These are phyloP conservation scores for Drosophila borborema DNA, from an alignment of 2,888 invertebrate genomes.

Conservation along the genomic window DNA sequence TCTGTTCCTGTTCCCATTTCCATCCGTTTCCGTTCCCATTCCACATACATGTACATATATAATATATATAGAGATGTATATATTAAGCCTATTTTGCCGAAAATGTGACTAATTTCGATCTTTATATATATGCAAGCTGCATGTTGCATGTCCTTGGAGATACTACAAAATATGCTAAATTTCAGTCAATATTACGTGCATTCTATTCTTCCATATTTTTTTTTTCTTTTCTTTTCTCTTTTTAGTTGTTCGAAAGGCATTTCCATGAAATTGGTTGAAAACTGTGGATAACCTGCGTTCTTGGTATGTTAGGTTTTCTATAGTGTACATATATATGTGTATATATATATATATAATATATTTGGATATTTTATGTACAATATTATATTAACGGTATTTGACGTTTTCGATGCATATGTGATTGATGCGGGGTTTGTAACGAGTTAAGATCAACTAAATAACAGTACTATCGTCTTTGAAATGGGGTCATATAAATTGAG, in stretches of 20 bases:
- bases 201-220: background rate
- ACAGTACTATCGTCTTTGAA: constrained; percentile 61
- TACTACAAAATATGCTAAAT: constrained; percentile 68
- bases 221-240: background rate
- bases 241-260: constrained; percentile 39
- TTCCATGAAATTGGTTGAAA: constrained; percentile 18
- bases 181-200: constrained; percentile 73
- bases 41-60: constrained; percentile 5
- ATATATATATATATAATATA: constrained; percentile 13
- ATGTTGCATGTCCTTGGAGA: constrained; percentile 46
- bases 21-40: constrained; percentile 24
- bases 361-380: constrained; percentile 48
- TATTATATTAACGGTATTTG: constrained; percentile 24
- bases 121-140: constrained; percentile 47
- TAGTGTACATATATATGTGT: constrained; percentile 14
- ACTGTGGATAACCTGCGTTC: constrained; percentile 8
- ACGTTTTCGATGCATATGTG: constrained; percentile 31
- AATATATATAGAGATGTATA: constrained; percentile 19
- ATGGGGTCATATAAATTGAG: constrained; percentile 36
- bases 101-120: constrained; percentile 44
- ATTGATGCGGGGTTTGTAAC: constrained; percentile 28
- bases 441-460: constrained; percentile 71
- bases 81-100: constrained; percentile 46
- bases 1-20: constrained; percentile 41
- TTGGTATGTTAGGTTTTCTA: constrained; percentile 17